Conservation (phyloP, 2,888 invertebrate genomes). For the Troilus luridus region DNA sequence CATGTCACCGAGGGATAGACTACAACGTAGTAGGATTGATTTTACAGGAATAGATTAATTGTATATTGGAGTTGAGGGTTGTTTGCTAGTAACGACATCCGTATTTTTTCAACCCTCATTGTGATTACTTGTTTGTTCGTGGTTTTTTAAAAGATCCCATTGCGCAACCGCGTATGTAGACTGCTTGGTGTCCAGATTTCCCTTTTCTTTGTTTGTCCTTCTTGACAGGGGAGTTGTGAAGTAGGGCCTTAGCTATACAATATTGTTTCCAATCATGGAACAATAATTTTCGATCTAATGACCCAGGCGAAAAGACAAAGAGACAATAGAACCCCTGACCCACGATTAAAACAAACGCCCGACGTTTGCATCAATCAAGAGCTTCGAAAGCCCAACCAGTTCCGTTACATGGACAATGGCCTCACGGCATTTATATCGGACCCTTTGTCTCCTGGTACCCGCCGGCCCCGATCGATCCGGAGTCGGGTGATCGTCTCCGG, state of each 20-base stretch:
- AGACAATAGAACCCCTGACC: constrained; percentile 46
- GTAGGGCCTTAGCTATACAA: constrained; percentile 50
- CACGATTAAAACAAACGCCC: constrained; percentile 54
- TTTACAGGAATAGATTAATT: too few species aligned
- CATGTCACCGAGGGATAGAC: too few species aligned
- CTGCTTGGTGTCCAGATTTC: constrained; percentile 38
- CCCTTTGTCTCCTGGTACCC: constrained; percentile 49
- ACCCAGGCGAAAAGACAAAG: constrained; percentile 50
- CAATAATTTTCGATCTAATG: constrained; percentile 50
- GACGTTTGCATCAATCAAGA: constrained; percentile 55
- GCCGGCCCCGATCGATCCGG: constrained; percentile 6
- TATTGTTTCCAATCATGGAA: constrained; percentile 50
- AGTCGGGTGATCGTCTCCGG: background rate
- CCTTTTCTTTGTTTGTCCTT: constrained; percentile 39
- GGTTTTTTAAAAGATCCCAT: background rate
- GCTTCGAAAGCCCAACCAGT: constrained; percentile 51
- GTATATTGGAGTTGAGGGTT: background rate
- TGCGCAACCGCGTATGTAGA: background rate
- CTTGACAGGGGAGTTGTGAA: constrained; percentile 34
- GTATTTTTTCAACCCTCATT: background rate
- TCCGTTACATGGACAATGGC: constrained; percentile 56
- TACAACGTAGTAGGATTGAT: background rate
- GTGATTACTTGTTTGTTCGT: background rate
- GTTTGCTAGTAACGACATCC: background rate
- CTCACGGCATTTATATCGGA: constrained; percentile 47